Percentiles rank a stretch among this genome's conserved stretches.
These are phyloP conservation scores for Pseudolaguvia tuberculata DNA, from an alignment of 2,113 vertebrate genomes.

Conservation along the genomic window DNA sequence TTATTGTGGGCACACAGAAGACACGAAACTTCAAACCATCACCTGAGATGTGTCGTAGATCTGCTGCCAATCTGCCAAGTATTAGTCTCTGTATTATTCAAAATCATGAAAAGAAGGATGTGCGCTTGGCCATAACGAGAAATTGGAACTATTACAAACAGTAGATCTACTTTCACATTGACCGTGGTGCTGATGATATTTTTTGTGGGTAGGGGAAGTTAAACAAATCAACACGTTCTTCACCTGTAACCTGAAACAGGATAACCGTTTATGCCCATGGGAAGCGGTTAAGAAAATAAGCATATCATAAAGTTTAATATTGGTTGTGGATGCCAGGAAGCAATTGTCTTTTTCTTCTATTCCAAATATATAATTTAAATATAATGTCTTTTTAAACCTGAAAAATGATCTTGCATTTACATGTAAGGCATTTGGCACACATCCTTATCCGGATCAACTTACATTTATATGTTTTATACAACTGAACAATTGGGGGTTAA, in stretches of 20 bases:
- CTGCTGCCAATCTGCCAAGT: constrained; percentile 46
- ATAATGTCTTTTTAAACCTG: neutral
- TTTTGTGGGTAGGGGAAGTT: constrained; percentile 4
- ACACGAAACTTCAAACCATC: constrained; percentile 35
- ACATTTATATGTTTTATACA: too few relatives aligned
- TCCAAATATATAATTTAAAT: neutral
- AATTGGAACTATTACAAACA: constrained; percentile 56
- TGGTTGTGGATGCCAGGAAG: neutral
- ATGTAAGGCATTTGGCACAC: too few relatives aligned
- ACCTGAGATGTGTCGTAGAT: constrained; percentile 51
- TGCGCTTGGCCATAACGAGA: constrained; percentile 42
- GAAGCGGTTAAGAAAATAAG: neutral
- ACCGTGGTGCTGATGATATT: constrained; percentile 37
- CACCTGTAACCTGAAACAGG: neutral
- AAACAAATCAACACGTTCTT: constrained; percentile 2
- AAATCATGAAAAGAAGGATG: constrained; percentile 30
- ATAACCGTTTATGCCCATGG: neutral
- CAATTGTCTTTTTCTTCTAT: neutral
- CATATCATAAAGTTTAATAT: neutral
- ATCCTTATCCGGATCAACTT: too few relatives aligned
- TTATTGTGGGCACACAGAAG: constrained; percentile 47
- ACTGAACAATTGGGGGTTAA: too few relatives aligned
- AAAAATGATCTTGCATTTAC: neutral
- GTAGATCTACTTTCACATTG: constrained; percentile 44
- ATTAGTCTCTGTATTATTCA: constrained; percentile 26